phyloP scores from a whole-genome alignment of 2,113 vertebrate genomes.

The Ornithorhynchus anatinus region DNA sequence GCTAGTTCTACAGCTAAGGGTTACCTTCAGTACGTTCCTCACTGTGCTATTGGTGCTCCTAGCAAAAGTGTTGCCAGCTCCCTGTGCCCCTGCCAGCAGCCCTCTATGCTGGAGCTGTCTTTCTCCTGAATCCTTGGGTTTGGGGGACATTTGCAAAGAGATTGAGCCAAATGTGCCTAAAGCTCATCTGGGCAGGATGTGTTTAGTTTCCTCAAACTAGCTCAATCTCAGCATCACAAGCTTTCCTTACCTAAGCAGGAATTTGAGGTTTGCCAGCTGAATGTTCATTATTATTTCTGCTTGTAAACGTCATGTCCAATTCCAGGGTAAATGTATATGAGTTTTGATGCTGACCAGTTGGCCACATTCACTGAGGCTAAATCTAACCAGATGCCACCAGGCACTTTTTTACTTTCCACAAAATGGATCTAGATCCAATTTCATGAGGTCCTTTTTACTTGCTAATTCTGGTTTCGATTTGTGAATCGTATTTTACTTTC shows the following conservation, averaged over 20 bases:
- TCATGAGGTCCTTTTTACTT: background rate
- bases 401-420: background rate
- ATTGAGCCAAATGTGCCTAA: background rate
- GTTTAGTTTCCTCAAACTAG: no score
- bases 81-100: no score
- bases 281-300: accelerated
- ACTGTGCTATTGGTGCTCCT: no score
- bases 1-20: no score
- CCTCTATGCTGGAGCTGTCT: no score
- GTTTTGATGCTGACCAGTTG: accelerated
- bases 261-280: background rate
- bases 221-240: background rate
- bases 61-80: no score
- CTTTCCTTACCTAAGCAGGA: background rate
- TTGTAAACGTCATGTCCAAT: background rate
- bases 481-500: background rate
- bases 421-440: background rate
- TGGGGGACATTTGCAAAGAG: background rate
- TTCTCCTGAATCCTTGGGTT: no score
- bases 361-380: background rate
- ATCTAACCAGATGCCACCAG: background rate
- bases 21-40: no score
- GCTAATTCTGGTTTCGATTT: constrained; percentile 2
- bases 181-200: background rate
- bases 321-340: accelerated